These are phyloP conservation scores for Crossaster papposus DNA, from an alignment of 53 echinoderm and acorn worm species.

Conservation along the genomic window DNA sequence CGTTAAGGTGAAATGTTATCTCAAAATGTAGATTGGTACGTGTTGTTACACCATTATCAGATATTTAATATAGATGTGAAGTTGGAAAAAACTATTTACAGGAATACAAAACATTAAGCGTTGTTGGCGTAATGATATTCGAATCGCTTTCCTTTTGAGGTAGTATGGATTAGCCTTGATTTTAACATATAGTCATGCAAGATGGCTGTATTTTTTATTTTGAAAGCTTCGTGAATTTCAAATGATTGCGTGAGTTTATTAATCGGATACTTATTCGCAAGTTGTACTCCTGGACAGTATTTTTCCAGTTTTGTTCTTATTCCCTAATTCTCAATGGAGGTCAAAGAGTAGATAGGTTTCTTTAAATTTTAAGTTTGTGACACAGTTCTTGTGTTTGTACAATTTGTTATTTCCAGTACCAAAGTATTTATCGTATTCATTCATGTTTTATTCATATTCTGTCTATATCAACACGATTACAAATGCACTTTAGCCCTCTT, in stretches of 20 bases:
- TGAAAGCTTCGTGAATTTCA: no score
- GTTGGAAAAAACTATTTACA: neutral
- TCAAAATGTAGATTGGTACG: neutral
- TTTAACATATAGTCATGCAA: no score
- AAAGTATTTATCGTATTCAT: neutral
- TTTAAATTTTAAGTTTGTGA: neutral
- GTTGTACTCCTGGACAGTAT: no score
- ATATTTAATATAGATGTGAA: neutral
- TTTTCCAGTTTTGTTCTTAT: no score
- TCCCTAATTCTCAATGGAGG: neutral
- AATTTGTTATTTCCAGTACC: neutral
- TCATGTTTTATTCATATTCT: neutral
- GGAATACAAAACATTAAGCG: neutral
- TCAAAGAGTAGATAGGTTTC: neutral
- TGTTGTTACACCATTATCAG: neutral
- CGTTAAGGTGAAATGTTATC: conserved; percentile 14
- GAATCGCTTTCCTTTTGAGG: neutral
- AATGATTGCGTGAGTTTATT: no score
- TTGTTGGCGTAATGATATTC: neutral
- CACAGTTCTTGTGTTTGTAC: neutral
- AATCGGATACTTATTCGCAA: no score
- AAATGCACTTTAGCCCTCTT: conserved; percentile 4
- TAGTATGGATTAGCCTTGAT: neutral
- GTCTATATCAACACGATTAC: neutral
- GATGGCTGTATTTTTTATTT: no score